phyloP scores from a whole-genome alignment of 2,888 invertebrate species.

The Gymnocheta viridis region DNA sequence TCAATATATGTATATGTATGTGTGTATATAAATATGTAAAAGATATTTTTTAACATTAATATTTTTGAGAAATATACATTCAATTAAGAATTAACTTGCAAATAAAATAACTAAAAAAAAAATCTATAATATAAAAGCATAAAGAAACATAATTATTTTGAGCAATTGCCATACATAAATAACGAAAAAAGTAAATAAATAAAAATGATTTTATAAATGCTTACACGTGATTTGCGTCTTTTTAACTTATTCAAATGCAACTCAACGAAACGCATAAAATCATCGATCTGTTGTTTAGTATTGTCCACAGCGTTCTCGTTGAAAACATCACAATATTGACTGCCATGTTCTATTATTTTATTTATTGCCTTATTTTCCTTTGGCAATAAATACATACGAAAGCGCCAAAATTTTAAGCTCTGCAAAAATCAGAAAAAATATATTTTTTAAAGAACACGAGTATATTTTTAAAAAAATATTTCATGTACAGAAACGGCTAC shows the following conservation, averaged over 20 bases:
- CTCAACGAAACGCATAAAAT: constrained; percentile 92
- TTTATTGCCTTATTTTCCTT: constrained; percentile 90
- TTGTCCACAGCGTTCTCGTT: constrained; percentile 83
- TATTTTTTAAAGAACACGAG: background rate
- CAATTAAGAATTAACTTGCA: constrained; percentile 33
- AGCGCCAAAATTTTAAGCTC: constrained; percentile 95
- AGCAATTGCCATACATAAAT: constrained; percentile 40
- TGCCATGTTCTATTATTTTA: constrained; percentile 88
- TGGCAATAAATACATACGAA: constrained; percentile 94
- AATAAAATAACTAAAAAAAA: constrained; percentile 29
- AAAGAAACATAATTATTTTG: constrained; percentile 45
- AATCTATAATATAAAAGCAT: constrained; percentile 30
- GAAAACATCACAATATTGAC: constrained; percentile 92
- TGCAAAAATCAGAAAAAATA: constrained; percentile 76
- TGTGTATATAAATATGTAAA: background rate
- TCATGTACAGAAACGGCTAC: too few species aligned
- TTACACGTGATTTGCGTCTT: constrained; percentile 91
- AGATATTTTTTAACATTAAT: background rate
- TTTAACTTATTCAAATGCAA: constrained; percentile 94
- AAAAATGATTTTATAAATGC: constrained; percentile 72
- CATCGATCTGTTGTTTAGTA: constrained; percentile 85
- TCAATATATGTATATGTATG: background rate
- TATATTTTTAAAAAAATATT: too few species aligned
- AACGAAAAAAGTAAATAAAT: constrained; percentile 33
- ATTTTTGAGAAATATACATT: constrained; percentile 1